Base-by-base conservation (phyloP, 2,113 vertebrate genomes). In the Cyprinus carpio region DNA sequence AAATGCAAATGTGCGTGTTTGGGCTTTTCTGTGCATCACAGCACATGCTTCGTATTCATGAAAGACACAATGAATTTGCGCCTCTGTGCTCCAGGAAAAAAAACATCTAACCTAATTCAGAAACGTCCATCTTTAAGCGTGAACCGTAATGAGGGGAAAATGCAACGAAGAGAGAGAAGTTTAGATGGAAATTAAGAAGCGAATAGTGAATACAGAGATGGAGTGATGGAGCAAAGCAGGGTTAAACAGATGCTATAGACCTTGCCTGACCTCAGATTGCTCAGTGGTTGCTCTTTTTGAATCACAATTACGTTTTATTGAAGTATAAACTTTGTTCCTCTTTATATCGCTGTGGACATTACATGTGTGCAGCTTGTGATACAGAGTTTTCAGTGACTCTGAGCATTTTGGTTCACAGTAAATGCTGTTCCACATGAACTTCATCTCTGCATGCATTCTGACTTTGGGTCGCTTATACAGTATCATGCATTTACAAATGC, bases 1-100 rank as follows among this genome's bases (percentile, higher is more conserved):
- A 86, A 86, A 86, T 86, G 87, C 81, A 84, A 86, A 86, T 84
- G 75, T 67, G 51, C 58, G 20, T 69, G 75, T 85, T 76, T 40
- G 51, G 83, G 69, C 78, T 82, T 64, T 71, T 60, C 77, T 84
- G 67, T 58, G 87, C 84, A 86, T 76, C 87, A 75, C 27, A 23
- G 81, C 81, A 84, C 84, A 81, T 71, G 58, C 82, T 81, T 74
- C 77, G 27, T 77, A 76, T 88, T 84, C 87, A 77, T 74, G 43
- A 81, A 81, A 86, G 56, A 86, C 74, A 80, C 54, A 72, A 82
- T 79, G 69, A 77, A 75, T 85, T 79, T 84, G 85, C 77, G 87
- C 84, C n/a, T 83, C 72, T 80, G 77, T 81, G 69, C 86, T 34
- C 81, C 20, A 16, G 46, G 40, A 81, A 65, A 46, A 46, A 81